Evolutionary conservation across 2,888 invertebrate species (phyloP).

Genomic region (Spicauda simplicius): DNA sequence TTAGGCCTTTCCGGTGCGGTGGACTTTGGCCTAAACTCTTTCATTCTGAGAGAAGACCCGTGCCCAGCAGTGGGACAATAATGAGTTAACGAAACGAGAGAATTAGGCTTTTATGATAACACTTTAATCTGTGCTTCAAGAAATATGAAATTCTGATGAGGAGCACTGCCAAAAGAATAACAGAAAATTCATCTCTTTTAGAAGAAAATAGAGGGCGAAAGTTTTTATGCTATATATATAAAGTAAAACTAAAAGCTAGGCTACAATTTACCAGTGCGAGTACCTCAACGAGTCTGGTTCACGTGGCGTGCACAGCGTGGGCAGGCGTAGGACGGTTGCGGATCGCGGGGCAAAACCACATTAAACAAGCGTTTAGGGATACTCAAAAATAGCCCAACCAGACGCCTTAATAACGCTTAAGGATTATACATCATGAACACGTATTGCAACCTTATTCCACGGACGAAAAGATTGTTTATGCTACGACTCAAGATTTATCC

Average conservation of each 20-base stretch:
- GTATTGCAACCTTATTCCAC: slow-evolving; percentile 53
- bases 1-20: too few relatives aligned
- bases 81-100: too few relatives aligned
- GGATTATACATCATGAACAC: slow-evolving; percentile 44
- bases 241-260: slow-evolving; percentile 4
- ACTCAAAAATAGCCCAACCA: slow-evolving; percentile 65
- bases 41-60: too few relatives aligned
- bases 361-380: slow-evolving; percentile 55
- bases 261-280: slow-evolving; percentile 7
- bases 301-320: slow-evolving; percentile 15
- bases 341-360: slow-evolving; percentile 44
- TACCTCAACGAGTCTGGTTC: slow-evolving; percentile 22
- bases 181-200: too few relatives aligned
- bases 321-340: slow-evolving; percentile 43
- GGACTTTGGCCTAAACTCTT: too few relatives aligned
- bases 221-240: neutral
- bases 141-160: too few relatives aligned
- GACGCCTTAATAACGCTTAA: slow-evolving; percentile 55
- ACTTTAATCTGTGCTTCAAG: too few relatives aligned
- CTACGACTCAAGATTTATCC: slow-evolving; percentile 46
- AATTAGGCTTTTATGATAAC: too few relatives aligned
- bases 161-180: too few relatives aligned
- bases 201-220: too few relatives aligned
- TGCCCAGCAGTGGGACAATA: too few relatives aligned
- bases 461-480: slow-evolving; percentile 56